These are phyloP conservation scores for Olivierus martensii DNA, from an alignment of 1,140 invertebrate genomes.

Conservation along the genomic window DNA sequence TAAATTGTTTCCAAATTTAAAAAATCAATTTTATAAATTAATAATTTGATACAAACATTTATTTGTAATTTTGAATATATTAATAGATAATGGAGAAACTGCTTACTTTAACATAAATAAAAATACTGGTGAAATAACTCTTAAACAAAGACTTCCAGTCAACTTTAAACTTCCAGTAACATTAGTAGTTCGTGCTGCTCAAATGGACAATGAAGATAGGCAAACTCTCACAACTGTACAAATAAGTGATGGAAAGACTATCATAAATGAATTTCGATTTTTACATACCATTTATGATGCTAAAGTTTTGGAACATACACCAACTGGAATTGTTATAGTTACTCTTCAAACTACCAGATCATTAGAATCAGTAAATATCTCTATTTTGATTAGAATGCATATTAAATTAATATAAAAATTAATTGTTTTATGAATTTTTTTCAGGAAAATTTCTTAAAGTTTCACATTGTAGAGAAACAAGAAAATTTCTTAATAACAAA, in stretches of 20 bases:
- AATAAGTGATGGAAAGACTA: slow-evolving; percentile 32
- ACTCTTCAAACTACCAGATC: slow-evolving; percentile 36
- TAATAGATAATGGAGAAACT: slow-evolving; percentile 28
- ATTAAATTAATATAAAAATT: no score
- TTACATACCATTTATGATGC: slow-evolving; percentile 52
- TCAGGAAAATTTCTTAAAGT: no score
- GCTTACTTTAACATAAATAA: slow-evolving; percentile 41
- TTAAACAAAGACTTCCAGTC: slow-evolving; percentile 40
- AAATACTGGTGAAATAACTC: slow-evolving; percentile 43
- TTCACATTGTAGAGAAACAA: no score
- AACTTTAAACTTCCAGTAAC: slow-evolving; percentile 45
- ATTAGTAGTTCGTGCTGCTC: slow-evolving; percentile 64
- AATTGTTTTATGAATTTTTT: no score
- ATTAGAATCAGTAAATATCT: no score
- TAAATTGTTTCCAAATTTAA: no score
- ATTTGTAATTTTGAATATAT: no score
- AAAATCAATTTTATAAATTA: no score
- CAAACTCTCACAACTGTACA: slow-evolving; percentile 69
- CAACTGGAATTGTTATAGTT: slow-evolving; percentile 39
- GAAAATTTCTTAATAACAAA: no score
- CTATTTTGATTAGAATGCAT: no score
- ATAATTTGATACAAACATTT: no score
- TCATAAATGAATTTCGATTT: slow-evolving; percentile 44
- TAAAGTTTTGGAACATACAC: slow-evolving; percentile 58
- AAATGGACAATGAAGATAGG: slow-evolving; percentile 72